phyloP scores from a whole-genome alignment of 2,113 vertebrate species.

The Empidonax alnorum region DNA sequence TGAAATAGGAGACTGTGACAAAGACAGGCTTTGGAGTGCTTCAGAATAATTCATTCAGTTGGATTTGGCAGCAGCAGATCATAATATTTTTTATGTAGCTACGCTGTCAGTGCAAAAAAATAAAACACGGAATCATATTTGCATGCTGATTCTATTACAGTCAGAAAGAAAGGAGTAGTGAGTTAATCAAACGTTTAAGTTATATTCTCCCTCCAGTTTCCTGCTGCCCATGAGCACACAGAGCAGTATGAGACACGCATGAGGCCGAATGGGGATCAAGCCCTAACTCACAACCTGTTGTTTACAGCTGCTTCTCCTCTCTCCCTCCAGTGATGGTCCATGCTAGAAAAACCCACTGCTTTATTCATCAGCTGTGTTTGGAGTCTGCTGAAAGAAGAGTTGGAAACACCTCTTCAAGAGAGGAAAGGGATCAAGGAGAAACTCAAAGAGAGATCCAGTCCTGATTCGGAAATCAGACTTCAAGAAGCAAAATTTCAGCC shows the following conservation, averaged over 20 bases:
- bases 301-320: not conserved
- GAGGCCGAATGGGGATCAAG: not conserved
- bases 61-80: constrained; percentile 35
- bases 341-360: not conserved
- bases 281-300: not conserved
- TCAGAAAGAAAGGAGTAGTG: not conserved
- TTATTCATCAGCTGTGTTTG: not conserved
- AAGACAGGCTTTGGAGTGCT: constrained; percentile 51
- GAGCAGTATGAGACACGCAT: not conserved
- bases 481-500: not conserved
- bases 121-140: not conserved
- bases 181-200: constrained; percentile 13
- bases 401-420: not conserved
- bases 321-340: not conserved
- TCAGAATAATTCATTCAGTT: constrained; percentile 68
- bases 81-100: constrained; percentile 55
- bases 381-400: not conserved
- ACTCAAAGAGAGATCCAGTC: not conserved
- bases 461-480: not conserved
- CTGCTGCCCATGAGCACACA: not conserved
- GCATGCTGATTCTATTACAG: not conserved
- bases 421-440: not conserved
- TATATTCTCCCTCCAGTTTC: constrained; percentile 1
- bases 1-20: constrained; percentile 61
- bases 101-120: constrained; percentile 29